A percentile compares a stretch with the other conserved stretches of the same genome.
Evolutionary conservation across 1,140 invertebrate genomes (phyloP).

Genomic region (Drosophila saltans): DNA sequence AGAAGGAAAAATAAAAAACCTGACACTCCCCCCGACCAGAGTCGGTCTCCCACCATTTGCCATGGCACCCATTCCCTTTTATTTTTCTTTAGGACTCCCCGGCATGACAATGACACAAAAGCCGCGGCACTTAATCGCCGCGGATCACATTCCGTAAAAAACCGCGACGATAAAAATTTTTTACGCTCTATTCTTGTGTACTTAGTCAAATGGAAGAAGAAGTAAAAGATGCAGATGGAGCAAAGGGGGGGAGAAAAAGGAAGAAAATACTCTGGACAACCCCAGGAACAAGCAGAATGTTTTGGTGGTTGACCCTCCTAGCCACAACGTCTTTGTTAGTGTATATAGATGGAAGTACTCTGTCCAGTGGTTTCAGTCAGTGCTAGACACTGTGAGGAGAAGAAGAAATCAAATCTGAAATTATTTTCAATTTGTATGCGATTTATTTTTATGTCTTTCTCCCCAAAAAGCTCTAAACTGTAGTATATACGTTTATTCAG

Average conservation of each 20-base stretch:
- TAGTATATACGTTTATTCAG: constrained; percentile 37
- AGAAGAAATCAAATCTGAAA: constrained; percentile 82
- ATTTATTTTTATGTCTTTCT: constrained; percentile 82
- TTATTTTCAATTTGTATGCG: constrained; percentile 83
- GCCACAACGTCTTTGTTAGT: constrained; percentile 42
- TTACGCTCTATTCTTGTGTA: constrained; percentile 81
- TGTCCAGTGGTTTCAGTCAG: constrained; percentile 49
- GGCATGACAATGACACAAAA: constrained; percentile 82
- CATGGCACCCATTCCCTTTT: constrained; percentile 27
- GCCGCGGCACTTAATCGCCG: constrained; percentile 81
- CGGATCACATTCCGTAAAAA: constrained; percentile 82
- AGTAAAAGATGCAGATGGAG: not conserved
- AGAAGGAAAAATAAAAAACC: not conserved
- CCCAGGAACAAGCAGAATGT: constrained; percentile 18
- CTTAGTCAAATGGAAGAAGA: constrained; percentile 70
- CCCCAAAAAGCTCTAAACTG: constrained; percentile 15
- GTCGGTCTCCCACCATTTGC: not conserved
- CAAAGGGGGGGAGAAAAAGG: not conserved
- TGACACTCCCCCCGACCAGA: not conserved
- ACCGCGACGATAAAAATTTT: constrained; percentile 82
- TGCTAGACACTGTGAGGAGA: constrained; percentile 56
- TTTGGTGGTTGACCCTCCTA: constrained; percentile 68
- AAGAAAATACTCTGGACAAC: constrained; percentile 35
- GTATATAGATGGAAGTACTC: constrained; percentile 51
- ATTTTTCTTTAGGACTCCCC: constrained; percentile 35